Percentiles rank a stretch among this genome's conserved stretches.
phyloP scores from a whole-genome alignment of 2,888 invertebrate species.

The Sepiola atlantica region DNA sequence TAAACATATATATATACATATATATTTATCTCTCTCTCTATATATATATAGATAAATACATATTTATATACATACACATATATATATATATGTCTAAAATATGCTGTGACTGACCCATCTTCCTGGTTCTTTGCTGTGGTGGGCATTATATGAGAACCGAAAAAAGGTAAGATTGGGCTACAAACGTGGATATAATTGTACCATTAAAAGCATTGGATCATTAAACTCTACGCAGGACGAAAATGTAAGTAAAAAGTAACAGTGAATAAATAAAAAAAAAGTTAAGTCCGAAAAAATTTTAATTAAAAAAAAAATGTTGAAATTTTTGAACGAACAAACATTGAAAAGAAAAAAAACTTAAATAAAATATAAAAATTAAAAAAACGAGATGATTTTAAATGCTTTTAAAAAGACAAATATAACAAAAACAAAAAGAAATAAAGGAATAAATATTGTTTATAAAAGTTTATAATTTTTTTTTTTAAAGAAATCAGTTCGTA shows the following conservation, averaged over 20 bases:
- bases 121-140: conserved; percentile 11
- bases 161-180: neutral
- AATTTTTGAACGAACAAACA: neutral
- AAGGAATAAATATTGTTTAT: neutral
- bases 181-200: neutral
- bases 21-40: neutral
- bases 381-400: neutral
- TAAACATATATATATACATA: neutral
- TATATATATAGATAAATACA: neutral
- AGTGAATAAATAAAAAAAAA: neutral
- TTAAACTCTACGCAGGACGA: neutral
- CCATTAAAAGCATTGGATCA: neutral
- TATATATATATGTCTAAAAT: neutral
- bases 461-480: neutral
- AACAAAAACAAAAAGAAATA: neutral
- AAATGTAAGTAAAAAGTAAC: conserved; percentile 24
- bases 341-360: neutral
- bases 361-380: neutral
- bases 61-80: neutral
- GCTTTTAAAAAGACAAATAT: neutral
- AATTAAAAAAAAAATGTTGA: neutral
- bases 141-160: neutral
- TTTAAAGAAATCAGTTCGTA: neutral
- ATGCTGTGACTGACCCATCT: neutral
- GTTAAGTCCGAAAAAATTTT: neutral